Evolutionary conservation across 92 coral and sea anemone species (phyloP).

Genomic region (Pocillopora meandrina): DNA sequence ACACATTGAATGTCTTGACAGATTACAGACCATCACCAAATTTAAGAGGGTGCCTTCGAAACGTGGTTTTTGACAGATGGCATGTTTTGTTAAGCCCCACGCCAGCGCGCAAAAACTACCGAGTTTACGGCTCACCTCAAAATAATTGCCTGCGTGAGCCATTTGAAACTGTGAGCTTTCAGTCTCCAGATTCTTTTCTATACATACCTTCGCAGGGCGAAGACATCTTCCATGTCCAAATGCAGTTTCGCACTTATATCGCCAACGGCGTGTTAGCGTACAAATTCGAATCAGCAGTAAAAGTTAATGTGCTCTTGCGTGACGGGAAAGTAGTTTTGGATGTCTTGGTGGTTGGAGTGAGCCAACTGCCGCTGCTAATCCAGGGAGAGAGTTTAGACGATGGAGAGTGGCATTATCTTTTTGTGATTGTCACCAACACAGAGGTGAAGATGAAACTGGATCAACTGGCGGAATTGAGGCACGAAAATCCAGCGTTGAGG

Average conservation of each 20-base stretch:
- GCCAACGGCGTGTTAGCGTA: constrained; percentile 70
- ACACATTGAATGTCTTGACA: constrained; percentile 41
- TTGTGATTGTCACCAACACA: constrained; percentile 59
- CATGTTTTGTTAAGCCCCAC: constrained; percentile 58
- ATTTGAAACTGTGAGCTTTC: constrained; percentile 69
- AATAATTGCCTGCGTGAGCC: constrained; percentile 46
- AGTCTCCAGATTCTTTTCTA: constrained; percentile 48
- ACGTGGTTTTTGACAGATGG: constrained; percentile 55
- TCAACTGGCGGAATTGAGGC: constrained; percentile 58
- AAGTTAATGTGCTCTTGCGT: constrained; percentile 29
- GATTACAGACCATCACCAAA: constrained; percentile 58
- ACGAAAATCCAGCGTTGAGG: constrained; percentile 61
- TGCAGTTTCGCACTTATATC: constrained; percentile 82
- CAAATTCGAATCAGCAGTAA: constrained; percentile 45
- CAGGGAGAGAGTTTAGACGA: constrained; percentile 74
- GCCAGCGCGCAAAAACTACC: constrained; percentile 30
- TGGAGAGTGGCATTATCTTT: constrained; percentile 87
- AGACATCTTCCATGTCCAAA: constrained; percentile 46
- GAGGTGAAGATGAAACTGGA: constrained; percentile 71
- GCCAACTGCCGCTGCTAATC: constrained; percentile 45
- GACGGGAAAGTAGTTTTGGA: constrained; percentile 51
- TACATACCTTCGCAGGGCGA: constrained; percentile 39
- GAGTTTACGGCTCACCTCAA: constrained; percentile 42
- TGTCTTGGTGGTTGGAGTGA: constrained; percentile 48
- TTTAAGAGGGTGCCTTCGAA: constrained; percentile 79